Percentiles rank a stretch among this genome's conserved stretches.
phyloP scores from a whole-genome alignment of 1,140 invertebrate species.

The Bombus balteatus region DNA sequence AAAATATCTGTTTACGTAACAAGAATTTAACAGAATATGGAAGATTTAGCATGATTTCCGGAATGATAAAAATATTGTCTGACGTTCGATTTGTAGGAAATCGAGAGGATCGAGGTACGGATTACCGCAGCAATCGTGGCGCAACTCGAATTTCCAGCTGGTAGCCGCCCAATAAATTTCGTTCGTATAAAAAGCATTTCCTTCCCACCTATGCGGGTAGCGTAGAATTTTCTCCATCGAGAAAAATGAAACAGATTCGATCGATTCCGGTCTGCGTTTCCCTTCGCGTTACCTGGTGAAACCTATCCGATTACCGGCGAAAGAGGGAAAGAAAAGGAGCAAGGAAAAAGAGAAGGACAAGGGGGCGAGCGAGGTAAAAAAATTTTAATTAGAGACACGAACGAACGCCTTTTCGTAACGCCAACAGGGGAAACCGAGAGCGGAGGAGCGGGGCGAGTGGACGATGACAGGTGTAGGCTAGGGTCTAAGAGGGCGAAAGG shows the following conservation, averaged over 20 bases:
- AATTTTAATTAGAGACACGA: conserved; percentile 64
- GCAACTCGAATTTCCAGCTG: background rate
- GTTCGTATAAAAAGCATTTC: background rate
- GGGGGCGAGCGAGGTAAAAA: background rate
- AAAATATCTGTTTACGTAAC: background rate
- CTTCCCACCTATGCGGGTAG: too few relatives aligned
- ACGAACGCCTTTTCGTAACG: conserved; percentile 56
- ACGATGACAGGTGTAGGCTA: conserved; percentile 27
- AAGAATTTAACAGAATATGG: background rate
- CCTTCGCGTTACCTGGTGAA: background rate
- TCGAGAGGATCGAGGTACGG: too few relatives aligned
- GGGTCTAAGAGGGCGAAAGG: background rate
- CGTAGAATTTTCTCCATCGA: background rate
- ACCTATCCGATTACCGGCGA: background rate
- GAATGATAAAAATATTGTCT: background rate
- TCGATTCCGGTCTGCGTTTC: conserved; percentile 1
- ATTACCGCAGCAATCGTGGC: background rate
- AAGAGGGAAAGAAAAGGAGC: background rate
- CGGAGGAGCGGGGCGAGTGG: background rate
- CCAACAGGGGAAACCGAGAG: background rate
- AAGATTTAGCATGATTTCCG: too few relatives aligned
- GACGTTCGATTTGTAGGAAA: background rate
- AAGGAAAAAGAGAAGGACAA: background rate
- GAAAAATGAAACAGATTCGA: conserved; percentile 13
- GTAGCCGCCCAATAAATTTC: conserved; percentile 6